Evolutionary conservation across 2,797 vertebrate genomes (phyloP).

Genomic region (Chaunax sp.): DNA sequence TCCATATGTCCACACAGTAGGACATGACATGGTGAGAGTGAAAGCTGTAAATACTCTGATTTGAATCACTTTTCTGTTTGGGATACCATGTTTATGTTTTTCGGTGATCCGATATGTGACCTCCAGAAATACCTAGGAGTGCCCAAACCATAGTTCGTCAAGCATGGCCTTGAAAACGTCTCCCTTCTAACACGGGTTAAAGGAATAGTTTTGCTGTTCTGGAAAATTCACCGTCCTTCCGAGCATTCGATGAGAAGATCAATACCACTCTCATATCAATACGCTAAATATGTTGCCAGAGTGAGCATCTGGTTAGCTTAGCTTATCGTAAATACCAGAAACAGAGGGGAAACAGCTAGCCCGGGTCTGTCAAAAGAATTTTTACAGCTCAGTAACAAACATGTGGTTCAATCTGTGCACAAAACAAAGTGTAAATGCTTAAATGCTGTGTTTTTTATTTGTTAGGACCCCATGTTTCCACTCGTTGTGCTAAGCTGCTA

Average conservation of each 20-base stretch:
- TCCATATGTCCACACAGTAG: background rate
- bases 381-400: too few species aligned
- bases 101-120: background rate
- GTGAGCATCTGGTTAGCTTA: too few species aligned
- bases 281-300: background rate
- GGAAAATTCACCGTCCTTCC: background rate
- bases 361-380: too few species aligned
- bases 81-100: background rate
- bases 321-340: too few species aligned
- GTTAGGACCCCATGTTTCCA: too few species aligned
- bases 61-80: background rate
- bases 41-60: background rate
- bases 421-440: too few species aligned
- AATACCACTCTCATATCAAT: background rate
- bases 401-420: too few species aligned
- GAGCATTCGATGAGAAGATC: background rate
- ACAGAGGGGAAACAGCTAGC: too few species aligned
- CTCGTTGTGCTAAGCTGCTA: too few species aligned
- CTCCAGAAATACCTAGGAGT: background rate
- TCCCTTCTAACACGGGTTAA: background rate
- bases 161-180: background rate
- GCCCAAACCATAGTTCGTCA: background rate
- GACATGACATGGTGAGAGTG: too few species aligned
- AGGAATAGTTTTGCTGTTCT: background rate
- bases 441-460: too few species aligned